Evolutionary conservation across 2,113 vertebrate genomes (phyloP), one percentile per base, ranked within the genome.

Genomic region (Hucho hucho): DNA sequence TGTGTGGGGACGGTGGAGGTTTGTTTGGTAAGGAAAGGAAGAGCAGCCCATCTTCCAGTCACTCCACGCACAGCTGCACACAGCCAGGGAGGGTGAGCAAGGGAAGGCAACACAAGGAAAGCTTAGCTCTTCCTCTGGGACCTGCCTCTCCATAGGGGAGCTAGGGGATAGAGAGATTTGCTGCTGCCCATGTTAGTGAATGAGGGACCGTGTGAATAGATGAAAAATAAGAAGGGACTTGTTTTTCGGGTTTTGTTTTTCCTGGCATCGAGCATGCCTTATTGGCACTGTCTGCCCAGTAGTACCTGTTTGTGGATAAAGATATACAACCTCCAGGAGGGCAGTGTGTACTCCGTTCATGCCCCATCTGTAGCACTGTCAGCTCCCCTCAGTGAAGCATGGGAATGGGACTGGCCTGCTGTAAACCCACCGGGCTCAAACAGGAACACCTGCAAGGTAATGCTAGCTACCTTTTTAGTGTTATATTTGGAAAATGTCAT

Each of bases 371-470:
- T 18, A 32, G 65, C 46, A 32, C 66, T 18, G 83, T 26, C 70
- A 46, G 70, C 37, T 43, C 37, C 37, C 37, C 37, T 43, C 37
- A 43, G 37, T 43, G 37, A 43, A 43, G 11, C 85, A 92, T 93
- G 92, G 92, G 92, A 69, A 93, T 93, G 92, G 92, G 92, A 69
- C 91, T 81, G 47, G 84, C 88, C 83, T 93, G 92, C 90, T 92
- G 90, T 84, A 92, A 90, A 71, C 84, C 74, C 65, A 76, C 79
- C 77, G 81, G 81, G 37, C 80, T 81, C 81, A 90, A 87, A 87
- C 83, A 87, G 83, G 73, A 77, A 69, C 87, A 86, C 86, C 84
- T 87, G 80, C 90, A 88, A 92, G 91, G 92, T 93, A 93, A 91
- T 84, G 73, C 32, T 47, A 63, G 37, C 43, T 47, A 12, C 28